Base-by-base conservation (phyloP, 2,888 invertebrate species). In the Lasioglossum villosulum region DNA sequence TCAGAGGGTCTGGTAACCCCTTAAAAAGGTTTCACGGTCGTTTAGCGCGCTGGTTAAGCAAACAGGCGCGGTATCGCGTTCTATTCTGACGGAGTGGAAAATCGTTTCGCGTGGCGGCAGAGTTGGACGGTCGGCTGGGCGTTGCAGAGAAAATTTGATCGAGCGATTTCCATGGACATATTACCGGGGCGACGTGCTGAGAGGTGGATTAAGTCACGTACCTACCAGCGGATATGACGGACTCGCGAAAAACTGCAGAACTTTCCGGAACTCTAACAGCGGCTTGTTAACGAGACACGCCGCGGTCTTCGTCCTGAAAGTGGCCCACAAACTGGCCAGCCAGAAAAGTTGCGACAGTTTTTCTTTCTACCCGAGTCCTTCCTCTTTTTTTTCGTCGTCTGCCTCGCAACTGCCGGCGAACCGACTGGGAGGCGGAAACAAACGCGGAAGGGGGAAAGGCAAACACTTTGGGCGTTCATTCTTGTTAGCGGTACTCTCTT, bases 141-240 rank as follows among this genome's bases (percentile, higher is more conserved):
- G 87, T 87, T 87, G 76, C 78, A 82, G 78, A 77, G 90, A 82
- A 90, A 90, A 90, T 90, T 90, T 85, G 86, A 90, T 89, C 87
- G 81, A 68, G 81, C 76, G 82, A 90, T 90, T 89, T 89, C 84
- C 90, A 81, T 78, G 80, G 70, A 45, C 82, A 1, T n/a, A 56
- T 56, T n/a, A 56, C 74, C 4, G 39, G 23, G 23, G 52, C 27
- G n/a, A 34, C 6, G 27, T 0, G n/a, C 3, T n/a, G 4, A n/a
- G 52, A 2, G 3, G n/a, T 2, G 75, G 45, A 80, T 80, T 68
- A 37, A 82, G 76, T 82, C 74, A 45, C 82, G 82, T 73, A 23
- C 19, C 23, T 34, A 12, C 16, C 63, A 45, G 37, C 5, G 48
- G 39, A 14, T 48, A 39, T 48, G 48, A 83, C 45, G 37, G 45